Evolutionary conservation across 2,888 invertebrate species (phyloP).

Genomic region (Sarcophaga carnaria): DNA sequence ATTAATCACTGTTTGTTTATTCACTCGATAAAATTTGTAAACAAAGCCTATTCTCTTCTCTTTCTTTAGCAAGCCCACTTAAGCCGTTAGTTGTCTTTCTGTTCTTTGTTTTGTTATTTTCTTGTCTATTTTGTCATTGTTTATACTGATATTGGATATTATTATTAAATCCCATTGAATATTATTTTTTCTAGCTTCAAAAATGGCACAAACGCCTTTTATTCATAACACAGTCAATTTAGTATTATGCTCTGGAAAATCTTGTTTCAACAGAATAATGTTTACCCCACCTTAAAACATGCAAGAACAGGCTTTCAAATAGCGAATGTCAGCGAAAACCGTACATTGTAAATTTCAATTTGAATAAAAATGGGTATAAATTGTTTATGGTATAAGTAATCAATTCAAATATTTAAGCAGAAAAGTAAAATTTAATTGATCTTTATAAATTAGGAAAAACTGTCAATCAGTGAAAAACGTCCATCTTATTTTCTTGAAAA

Average conservation of each 20-base stretch:
- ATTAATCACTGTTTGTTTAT: background rate
- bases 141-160: background rate
- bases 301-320: no score
- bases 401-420: no score
- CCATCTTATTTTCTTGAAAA: no score
- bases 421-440: no score
- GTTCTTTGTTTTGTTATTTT: background rate
- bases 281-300: no score
- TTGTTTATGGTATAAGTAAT: no score
- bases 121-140: slow-evolving; percentile 11
- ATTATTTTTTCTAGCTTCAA: background rate
- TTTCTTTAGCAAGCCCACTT: background rate
- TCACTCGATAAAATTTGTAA: background rate
- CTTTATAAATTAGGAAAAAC: no score
- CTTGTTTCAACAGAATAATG: no score
- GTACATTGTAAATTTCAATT: no score
- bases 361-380: no score
- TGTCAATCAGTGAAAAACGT: no score
- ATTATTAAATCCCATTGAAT: background rate
- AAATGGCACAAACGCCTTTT: slow-evolving; percentile 10
- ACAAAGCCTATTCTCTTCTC: background rate
- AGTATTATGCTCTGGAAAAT: background rate
- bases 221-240: background rate
- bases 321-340: no score
- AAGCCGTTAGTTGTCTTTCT: background rate